Evolutionary conservation across 2,113 vertebrate genomes (phyloP), one percentile per base, ranked within the genome.

Genomic region (Spilogale gracilis): DNA sequence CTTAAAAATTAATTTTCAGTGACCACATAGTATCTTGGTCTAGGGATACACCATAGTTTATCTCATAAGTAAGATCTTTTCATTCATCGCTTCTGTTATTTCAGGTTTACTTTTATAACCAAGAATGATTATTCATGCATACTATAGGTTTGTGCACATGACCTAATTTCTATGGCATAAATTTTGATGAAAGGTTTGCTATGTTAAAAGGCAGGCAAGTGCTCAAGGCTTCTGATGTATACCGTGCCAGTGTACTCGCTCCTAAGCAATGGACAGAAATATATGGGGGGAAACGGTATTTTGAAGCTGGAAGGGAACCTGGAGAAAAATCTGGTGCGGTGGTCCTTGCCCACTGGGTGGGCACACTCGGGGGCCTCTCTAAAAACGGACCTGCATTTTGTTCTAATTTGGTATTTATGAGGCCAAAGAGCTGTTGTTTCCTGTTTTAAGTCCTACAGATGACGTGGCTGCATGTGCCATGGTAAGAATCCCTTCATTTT

Each of bases 1-100:
- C 63, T 89, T 82, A 83, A 92, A 87, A 65, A 79, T 88, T 78
- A 89, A 69, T 58, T 91, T 89, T 30, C 25, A 73, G 8, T 87
- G 52, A 95, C 25, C 89, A 85, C 27, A 86, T 27, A 18, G 48
- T 25, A 60, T 69, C 87, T 27, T 95, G 5, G 83, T 95, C 87
- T 80, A 80, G 43, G 7, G 43, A 20, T 82, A 54, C 81, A 85
- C 3, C 43, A 45, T 58, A 79, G 20, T 71, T 80, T 76, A 69
- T 87, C 74, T 94, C 82, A 86, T 50, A 79, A 63, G 71, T 89
- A 73, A 92, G 48, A 65, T 78, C 16, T 71, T 91, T 78, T 67
- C 5, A 20, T 43, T 88, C 74, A 93, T 27, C 9, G 2, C 21
- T 91, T 58, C 48, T 67, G 3, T 23, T 81, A 7, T 58, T 48